A percentile compares a stretch with the other conserved stretches of the same genome.
Conservation (phyloP, 2,888 invertebrate species). For the Himalopsyche kuldschensis region DNA sequence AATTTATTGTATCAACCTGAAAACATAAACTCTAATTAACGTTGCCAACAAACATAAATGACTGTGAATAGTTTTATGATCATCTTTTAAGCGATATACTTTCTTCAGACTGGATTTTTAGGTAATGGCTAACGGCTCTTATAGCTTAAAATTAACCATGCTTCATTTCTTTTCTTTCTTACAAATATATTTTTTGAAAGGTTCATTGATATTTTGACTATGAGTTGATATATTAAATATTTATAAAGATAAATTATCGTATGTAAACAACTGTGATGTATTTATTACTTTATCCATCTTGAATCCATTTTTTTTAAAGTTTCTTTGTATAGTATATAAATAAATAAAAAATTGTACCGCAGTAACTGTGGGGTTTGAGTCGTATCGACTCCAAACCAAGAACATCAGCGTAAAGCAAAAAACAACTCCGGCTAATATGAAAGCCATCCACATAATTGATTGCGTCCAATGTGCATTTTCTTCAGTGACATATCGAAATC, state of each 20-base stretch:
- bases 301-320: too few species aligned
- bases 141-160: too few species aligned
- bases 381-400: conserved; percentile 42
- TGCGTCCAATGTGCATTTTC: conserved; percentile 38
- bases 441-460: conserved; percentile 39
- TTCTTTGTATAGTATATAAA: too few species aligned
- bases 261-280: too few species aligned
- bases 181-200: too few species aligned
- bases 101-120: background rate
- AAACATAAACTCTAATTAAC: background rate
- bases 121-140: too few species aligned
- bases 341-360: conserved; percentile 30
- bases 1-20: conserved; percentile 49
- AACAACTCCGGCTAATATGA: conserved; percentile 38
- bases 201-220: too few species aligned
- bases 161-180: too few species aligned
- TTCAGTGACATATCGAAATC: conserved; percentile 41
- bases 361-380: conserved; percentile 43
- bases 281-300: too few species aligned
- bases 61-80: background rate
- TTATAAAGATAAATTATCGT: too few species aligned
- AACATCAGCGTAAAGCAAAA: conserved; percentile 42
- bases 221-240: too few species aligned
- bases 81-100: background rate
- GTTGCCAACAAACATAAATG: background rate